Evolutionary conservation across 2,113 vertebrate species (phyloP).

Genomic region (Macrotis lagotis): DNA sequence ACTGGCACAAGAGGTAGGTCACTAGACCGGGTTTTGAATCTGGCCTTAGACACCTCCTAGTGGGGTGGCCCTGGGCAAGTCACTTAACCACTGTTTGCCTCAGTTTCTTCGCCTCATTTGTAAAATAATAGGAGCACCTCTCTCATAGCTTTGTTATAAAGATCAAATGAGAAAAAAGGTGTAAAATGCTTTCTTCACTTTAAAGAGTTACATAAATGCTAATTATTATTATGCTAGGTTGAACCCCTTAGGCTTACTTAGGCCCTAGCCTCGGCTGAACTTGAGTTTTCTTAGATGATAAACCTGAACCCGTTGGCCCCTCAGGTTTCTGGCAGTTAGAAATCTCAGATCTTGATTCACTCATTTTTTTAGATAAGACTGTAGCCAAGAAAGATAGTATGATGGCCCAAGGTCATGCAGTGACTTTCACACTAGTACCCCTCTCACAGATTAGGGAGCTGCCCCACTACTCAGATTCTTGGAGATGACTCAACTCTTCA

Average conservation of each 20-base stretch:
- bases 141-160: background rate
- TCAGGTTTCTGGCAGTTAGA: background rate
- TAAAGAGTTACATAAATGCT: background rate
- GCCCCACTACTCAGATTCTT: background rate
- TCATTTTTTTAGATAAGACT: background rate
- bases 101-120: background rate
- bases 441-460: background rate
- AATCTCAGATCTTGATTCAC: background rate
- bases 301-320: background rate
- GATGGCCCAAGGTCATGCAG: constrained; percentile 1
- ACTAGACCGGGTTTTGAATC: background rate
- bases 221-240: background rate
- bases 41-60: background rate
- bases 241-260: background rate
- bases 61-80: background rate
- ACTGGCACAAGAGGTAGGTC: no score
- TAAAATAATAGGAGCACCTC: background rate
- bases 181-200: background rate
- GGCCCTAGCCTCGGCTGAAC: background rate
- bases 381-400: background rate
- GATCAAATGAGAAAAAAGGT: background rate
- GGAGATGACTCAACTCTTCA: background rate
- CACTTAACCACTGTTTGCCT: background rate
- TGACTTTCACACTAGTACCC: constrained; percentile 26
- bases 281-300: background rate